These are phyloP conservation scores for Lycaena phlaeas DNA, from an alignment of 2,888 invertebrate genomes.

Conservation along the genomic window DNA sequence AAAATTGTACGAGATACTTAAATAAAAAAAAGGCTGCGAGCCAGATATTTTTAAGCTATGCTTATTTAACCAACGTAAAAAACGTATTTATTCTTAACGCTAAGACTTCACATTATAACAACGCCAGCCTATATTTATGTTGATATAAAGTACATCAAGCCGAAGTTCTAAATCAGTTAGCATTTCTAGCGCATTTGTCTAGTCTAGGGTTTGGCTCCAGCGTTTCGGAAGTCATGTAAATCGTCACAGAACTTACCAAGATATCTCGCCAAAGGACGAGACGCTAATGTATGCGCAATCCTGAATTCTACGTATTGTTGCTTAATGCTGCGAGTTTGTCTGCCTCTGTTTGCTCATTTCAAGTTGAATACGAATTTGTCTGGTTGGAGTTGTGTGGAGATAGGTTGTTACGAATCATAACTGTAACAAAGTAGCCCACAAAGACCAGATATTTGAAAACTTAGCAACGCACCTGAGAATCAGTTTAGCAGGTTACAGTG, in stretches of 20 bases:
- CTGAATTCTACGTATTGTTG: constrained; percentile 62
- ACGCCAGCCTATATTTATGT: no score
- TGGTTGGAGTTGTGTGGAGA: constrained; percentile 25
- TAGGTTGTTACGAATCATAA: no score
- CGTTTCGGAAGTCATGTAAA: constrained; percentile 69
- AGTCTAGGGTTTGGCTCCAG: constrained; percentile 38
- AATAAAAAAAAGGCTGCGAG: constrained; percentile 1
- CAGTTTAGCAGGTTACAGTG: no score
- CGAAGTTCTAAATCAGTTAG: constrained; percentile 15
- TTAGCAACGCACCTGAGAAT: no score
- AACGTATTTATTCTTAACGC: no score
- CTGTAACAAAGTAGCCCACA: no score
- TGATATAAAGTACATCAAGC: no score
- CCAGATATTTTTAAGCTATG: no score
- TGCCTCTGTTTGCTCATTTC: constrained; percentile 48
- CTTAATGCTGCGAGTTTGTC: constrained; percentile 57
- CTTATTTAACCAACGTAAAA: no score
- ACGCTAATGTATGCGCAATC: constrained; percentile 69
- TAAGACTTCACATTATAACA: no score
- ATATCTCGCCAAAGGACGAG: constrained; percentile 68
- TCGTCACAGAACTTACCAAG: constrained; percentile 59
- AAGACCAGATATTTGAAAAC: no score
- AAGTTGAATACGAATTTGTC: constrained; percentile 37
- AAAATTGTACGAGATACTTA: not conserved
- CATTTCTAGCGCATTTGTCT: constrained; percentile 17